Base-by-base conservation (phyloP, 92 coral and sea anemone species). In the Blastomussa wellsi region DNA sequence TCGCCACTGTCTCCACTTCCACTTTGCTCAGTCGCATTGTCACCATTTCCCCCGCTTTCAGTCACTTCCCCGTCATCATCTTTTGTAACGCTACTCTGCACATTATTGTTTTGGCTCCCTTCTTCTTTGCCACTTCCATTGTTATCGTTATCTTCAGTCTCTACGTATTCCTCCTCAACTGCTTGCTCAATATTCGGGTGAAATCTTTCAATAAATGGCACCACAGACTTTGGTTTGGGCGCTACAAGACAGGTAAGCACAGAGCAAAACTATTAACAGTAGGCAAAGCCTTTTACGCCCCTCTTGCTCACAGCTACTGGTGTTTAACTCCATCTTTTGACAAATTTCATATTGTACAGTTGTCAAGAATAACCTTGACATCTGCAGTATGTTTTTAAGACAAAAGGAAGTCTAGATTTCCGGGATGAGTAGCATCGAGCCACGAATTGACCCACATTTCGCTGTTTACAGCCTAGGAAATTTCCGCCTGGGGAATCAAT, bases 111-210 rank as follows among this genome's bases (percentile, higher is more conserved):
- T 31, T 60, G 60, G 22, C 38, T 19, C 12, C 39, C 57, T 29
- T 83, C 44, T 75, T 15, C 72, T 38, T 52, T 62, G 41, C 57
- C 53, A 13, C 37, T 65, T 17, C 39, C 80, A 53, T 48, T 79
- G n/a, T 24, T 42, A 8, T 48, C 83, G 7, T 85, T 67, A 0
- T 74, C 92, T 36, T 89, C 92, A 2, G 42, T 71, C 29, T 90
- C 93, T 13, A 86, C 80, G 47, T 90, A 88, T 51, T 81, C 85
- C 44, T 88, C 91, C 72, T 84, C 85, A 12, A 83, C 91, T 17
- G 62, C 52, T 41, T 86, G 73, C 33, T 59, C 87, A 8, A 60
- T 4, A 13, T 83, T 59, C 10, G 87, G 87, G 37, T 83, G 87
- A 32, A 83, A 83, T 60, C 87, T 60, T 47, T 75, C 72, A 74